phyloP scores from a whole-genome alignment of 2,113 vertebrate species.

The Apeltes quadracus region DNA sequence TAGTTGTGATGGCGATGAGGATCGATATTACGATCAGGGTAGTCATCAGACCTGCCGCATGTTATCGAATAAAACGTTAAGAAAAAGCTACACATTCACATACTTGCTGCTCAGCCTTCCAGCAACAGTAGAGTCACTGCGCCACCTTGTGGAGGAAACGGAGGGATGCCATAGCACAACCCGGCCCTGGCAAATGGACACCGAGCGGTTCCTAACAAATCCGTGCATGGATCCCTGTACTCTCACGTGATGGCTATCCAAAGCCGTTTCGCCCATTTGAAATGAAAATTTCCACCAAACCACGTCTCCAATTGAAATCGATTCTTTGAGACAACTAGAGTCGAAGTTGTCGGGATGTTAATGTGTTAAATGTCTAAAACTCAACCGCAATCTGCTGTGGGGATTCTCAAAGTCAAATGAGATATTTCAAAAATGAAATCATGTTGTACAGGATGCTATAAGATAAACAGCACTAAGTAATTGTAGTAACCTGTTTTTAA shows the following conservation, averaged over 20 bases:
- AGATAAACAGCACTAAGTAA: neutral
- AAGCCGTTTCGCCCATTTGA: neutral
- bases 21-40: neutral
- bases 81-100: neutral
- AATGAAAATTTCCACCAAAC: neutral
- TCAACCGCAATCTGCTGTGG: neutral
- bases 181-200: neutral
- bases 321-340: neutral
- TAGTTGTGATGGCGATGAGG: neutral
- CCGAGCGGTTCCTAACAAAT: neutral
- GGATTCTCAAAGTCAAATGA: neutral
- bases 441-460: neutral
- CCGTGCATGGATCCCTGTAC: neutral
- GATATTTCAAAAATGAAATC: neutral
- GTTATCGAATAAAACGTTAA: neutral
- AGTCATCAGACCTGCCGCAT: conserved; percentile 10
- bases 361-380: neutral
- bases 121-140: conserved; percentile 23
- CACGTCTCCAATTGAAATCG: neutral
- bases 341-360: neutral
- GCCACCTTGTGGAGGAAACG: conserved; percentile 54
- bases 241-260: neutral
- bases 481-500: neutral
- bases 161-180: neutral
- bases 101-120: neutral